phyloP scores from a whole-genome alignment of 1,140 invertebrate species.

The Cecropterus lyciades region DNA sequence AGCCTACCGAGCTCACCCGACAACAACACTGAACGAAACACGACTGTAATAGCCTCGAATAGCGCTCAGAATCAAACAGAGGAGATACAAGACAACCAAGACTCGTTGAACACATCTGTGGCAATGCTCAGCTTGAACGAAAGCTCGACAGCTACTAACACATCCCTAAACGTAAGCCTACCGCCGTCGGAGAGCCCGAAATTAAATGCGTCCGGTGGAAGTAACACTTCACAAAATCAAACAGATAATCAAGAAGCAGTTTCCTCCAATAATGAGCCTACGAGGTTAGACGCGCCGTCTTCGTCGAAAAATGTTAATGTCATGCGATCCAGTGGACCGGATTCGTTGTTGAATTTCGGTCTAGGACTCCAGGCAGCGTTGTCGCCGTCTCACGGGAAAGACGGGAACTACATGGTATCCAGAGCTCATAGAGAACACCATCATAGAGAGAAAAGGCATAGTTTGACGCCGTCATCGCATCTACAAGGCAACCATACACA shows the following conservation, averaged over 20 bases:
- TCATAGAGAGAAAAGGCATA: conserved; percentile 87
- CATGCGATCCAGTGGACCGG: conserved; percentile 57
- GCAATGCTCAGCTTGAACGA: conserved; percentile 70
- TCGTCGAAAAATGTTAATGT: conserved; percentile 57
- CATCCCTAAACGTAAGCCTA: conserved; percentile 70
- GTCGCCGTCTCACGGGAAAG: conserved; percentile 68
- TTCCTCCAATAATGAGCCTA: conserved; percentile 54
- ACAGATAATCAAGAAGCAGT: conserved; percentile 52
- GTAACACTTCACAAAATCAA: conserved; percentile 50
- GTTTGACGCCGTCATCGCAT: conserved; percentile 87
- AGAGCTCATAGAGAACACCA: conserved; percentile 78
- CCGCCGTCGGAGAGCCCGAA: conserved; percentile 72
- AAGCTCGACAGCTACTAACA: conserved; percentile 76
- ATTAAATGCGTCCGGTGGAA: conserved; percentile 50
- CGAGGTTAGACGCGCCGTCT: conserved; percentile 57
- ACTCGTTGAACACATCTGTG: conserved; percentile 66
- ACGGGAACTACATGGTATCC: conserved; percentile 58
- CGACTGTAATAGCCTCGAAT: conserved; percentile 51
- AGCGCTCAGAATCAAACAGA: conserved; percentile 50
- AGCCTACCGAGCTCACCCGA: conserved; percentile 76
- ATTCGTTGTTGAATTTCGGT: conserved; percentile 70
- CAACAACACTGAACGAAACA: conserved; percentile 67
- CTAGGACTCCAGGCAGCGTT: conserved; percentile 69
- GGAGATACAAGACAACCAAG: conserved; percentile 53
- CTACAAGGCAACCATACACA: conserved; percentile 79